phyloP scores from a whole-genome alignment of 2,888 invertebrate species.

The Perdita meconis region DNA sequence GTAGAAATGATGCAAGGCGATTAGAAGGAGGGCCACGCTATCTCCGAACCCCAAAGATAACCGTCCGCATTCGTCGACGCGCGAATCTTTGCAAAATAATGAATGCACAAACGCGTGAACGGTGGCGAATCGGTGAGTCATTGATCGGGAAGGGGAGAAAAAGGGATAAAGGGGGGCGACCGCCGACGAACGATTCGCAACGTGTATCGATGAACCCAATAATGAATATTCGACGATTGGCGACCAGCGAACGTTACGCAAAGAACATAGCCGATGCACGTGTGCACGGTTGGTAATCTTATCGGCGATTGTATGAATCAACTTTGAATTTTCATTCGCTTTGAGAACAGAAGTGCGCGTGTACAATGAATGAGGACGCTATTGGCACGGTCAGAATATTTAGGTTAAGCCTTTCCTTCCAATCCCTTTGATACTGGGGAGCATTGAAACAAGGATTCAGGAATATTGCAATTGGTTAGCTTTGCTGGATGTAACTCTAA shows the following conservation, averaged over 20 bases:
- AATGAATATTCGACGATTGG: slow-evolving; percentile 43
- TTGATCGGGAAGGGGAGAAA: background rate
- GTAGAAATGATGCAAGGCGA: slow-evolving; percentile 38
- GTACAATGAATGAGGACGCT: slow-evolving; percentile 24
- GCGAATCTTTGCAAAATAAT: slow-evolving; percentile 20
- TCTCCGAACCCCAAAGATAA: slow-evolving; percentile 28
- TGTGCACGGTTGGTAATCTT: slow-evolving; percentile 61
- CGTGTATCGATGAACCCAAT: slow-evolving; percentile 46
- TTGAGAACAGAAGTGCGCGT: slow-evolving; percentile 37
- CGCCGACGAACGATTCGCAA: slow-evolving; percentile 3
- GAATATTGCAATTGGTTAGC: too few species aligned
- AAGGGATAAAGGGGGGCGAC: background rate
- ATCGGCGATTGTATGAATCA: slow-evolving; percentile 64
- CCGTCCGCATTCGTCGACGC: slow-evolving; percentile 10
- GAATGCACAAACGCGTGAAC: slow-evolving; percentile 1
- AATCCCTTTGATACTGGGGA: background rate
- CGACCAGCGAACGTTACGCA: slow-evolving; percentile 25
- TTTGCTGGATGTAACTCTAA: too few species aligned
- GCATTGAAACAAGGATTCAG: too few species aligned
- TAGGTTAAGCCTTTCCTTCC: background rate
- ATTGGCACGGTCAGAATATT: background rate
- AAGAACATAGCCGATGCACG: slow-evolving; percentile 48
- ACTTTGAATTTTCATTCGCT: slow-evolving; percentile 65
- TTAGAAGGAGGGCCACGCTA: slow-evolving; percentile 18
- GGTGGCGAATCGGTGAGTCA: slow-evolving; percentile 8